These are phyloP conservation scores for Neosilurus hyrtlii DNA, from an alignment of 2,797 vertebrate genomes.

Conservation along the genomic window DNA sequence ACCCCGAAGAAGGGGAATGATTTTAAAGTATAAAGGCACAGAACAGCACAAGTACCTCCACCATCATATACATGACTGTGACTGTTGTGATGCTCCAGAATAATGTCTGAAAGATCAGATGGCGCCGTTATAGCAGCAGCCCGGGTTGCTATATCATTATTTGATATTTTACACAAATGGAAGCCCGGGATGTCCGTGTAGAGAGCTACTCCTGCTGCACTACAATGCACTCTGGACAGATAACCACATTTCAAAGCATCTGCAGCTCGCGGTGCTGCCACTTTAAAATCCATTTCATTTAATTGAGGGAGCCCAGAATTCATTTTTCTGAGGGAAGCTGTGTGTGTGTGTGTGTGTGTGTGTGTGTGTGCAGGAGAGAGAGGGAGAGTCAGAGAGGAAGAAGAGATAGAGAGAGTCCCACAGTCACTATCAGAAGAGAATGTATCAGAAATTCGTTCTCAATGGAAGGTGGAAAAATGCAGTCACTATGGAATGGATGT, in stretches of 20 bases:
- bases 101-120: conserved; percentile 11
- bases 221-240: conserved; percentile 48
- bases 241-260: conserved; percentile 40
- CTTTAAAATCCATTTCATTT: conserved; percentile 62
- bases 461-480: conserved; percentile 31
- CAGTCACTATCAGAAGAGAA: conserved; percentile 37
- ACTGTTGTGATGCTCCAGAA: not conserved
- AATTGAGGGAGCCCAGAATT: conserved; percentile 52
- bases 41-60: not conserved
- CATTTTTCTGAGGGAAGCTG: conserved; percentile 40
- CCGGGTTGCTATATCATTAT: conserved; percentile 40
- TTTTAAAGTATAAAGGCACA: not conserved
- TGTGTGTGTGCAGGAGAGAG: not conserved
- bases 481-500: conserved; percentile 26
- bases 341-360: not conserved
- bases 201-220: conserved; percentile 40
- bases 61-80: not conserved
- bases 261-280: conserved; percentile 38
- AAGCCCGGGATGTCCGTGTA: conserved; percentile 27
- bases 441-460: conserved; percentile 40
- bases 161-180: conserved; percentile 38
- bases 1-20: too few relatives aligned
- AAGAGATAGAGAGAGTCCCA: conserved; percentile 9
- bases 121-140: not conserved
- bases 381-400: conserved; percentile 25